Base-by-base conservation (phyloP, 2,797 vertebrate species). In the Potorous gilbertii region DNA sequence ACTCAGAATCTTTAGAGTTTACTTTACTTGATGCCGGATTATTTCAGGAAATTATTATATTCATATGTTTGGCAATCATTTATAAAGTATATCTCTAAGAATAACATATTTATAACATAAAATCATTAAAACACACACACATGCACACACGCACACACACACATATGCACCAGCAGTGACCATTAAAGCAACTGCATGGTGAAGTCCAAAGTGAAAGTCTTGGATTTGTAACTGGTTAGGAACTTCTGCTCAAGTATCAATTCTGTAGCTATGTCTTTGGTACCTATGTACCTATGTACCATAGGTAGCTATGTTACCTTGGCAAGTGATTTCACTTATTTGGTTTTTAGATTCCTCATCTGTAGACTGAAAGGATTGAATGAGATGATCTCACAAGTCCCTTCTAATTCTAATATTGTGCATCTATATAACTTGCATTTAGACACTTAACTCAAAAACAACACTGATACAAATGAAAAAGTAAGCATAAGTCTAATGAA, bases 21-120 rank as follows among this genome's bases (percentile, higher is more conserved):
- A 94, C 55, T 24, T 54, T 93, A 27, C 94, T 74, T 93, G 94
- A 92, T 56, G 95, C 94, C 92, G 52, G 24, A 93, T 52, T 92
- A 66, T 16, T 50, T 91, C n/a, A 92, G 91, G 28, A 93, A 16
- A 94, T 5, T 56, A 10, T 96, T 95, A 1, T 52, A 5, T 93
- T 93, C 56, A 18, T 95, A 28, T 95, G 57, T 81, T 27, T 92
- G 12, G 11, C 6, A 54, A 24, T 95, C 21, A 46, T 56, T 96
- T 91, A 90, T 81, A 92, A 0, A 59, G 29, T 91, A n/a, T 21
- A 52, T 54, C 66, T 94, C 92, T 91, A 92, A 96, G 95, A 95
- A 93, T 46, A 93, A 55, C 1, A 93, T 29, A 16, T 92, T 92
- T 95, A 91, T 16, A 92, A 93, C 2, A 94, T 81, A 54, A 81